Base-by-base conservation (phyloP, 2,888 invertebrate species). In the Labia minor region DNA sequence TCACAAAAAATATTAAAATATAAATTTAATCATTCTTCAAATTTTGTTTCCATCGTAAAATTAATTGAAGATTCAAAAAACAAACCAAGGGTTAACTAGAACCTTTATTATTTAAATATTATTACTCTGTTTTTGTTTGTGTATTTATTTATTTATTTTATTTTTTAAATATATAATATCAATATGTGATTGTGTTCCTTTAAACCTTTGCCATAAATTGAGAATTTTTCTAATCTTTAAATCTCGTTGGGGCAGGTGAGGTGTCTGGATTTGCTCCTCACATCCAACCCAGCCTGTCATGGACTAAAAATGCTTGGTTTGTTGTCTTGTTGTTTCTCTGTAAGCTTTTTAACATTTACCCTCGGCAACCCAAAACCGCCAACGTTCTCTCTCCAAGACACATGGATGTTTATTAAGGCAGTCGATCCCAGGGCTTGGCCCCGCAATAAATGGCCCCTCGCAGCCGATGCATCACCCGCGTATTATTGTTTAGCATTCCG, bases 401-500 rank as follows among this genome's bases (percentile, higher is more conserved):
- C 49, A 49, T 49, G 49, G 49, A 49, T 49, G 49, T 49, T 49
- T 49, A 49, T 49, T 49, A 49, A 49, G 49, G 49, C n/a, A 26
- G 26, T 26, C 26, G 26, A 26, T 26, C 26, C 26, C 8, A 16
- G 49, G 49, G 14, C 49, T 49, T 49, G n/a, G 49, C 16, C 16
- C 49, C 49, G 16, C 49, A 49, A 49, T 49, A 49, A 49, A 49
- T 49, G 49, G 49, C 49, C 49, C n/a, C 49, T 49, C 49, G 16
- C 14, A 49, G 49, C 49, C 49, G 49, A 49, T 49, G 49, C 49
- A 49, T 49, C 49, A 49, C 49, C 16, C 49, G 49, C 14, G 49
- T 49, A 49, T 49, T 49, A 49, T 49, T 49, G 49, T 49, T 49
- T 49, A 49, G 49, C 49, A 49, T 49, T 49, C 49, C 49, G 49